Percentiles rank a stretch among this genome's conserved stretches.
Evolutionary conservation across 2,888 invertebrate species (phyloP).

Genomic region (Osedax fenrisi): DNA sequence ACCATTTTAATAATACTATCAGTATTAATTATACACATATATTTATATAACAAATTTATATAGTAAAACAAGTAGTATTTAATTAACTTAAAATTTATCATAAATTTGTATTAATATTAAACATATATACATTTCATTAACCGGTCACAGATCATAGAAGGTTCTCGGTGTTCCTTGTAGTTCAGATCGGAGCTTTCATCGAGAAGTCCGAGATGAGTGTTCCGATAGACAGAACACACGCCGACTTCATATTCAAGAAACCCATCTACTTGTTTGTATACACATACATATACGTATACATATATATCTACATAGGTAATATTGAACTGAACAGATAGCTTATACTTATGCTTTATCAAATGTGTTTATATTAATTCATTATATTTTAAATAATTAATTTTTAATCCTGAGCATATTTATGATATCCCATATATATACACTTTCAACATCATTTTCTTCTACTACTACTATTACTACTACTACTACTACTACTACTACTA

Average conservation of each 20-base stretch:
- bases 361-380: too few species aligned
- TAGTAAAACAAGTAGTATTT: not conserved
- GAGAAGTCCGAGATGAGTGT: not conserved
- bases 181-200: not conserved
- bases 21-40: too few species aligned
- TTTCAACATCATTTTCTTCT: not conserved
- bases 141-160: not conserved
- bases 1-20: too few species aligned
- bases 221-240: not conserved
- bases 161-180: not conserved
- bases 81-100: not conserved
- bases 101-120: not conserved
- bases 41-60: too few species aligned
- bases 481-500: conserved; percentile 2
- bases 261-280: not conserved
- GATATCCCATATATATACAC: not conserved
- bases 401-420: not conserved
- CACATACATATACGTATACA: too few species aligned
- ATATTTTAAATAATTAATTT: not conserved
- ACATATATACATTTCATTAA: not conserved
- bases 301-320: too few species aligned
- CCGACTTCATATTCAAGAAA: not conserved
- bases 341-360: too few species aligned
- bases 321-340: too few species aligned
- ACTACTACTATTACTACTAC: not conserved